These are phyloP conservation scores for Apamea epomidion DNA, from an alignment of 2,888 invertebrate species.

Conservation along the genomic window DNA sequence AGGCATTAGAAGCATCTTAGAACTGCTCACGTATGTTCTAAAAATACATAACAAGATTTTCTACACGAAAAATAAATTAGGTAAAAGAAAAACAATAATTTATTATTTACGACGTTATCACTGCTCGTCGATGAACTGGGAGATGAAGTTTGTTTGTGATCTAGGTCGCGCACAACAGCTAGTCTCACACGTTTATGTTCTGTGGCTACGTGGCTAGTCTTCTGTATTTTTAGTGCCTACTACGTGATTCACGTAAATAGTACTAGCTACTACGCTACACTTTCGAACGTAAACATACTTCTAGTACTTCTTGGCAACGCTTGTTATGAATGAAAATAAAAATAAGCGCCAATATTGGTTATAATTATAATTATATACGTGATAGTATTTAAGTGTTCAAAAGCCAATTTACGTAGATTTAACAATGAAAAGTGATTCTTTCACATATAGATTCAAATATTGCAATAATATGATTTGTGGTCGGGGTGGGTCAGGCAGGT, in stretches of 20 bases:
- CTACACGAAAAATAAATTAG: neutral
- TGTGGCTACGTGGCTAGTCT: neutral
- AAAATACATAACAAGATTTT: neutral
- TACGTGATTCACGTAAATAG: slow-evolving; percentile 40
- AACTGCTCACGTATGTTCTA: neutral
- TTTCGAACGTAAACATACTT: slow-evolving; percentile 61
- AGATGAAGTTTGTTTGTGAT: neutral
- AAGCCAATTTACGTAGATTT: neutral
- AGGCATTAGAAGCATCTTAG: neutral
- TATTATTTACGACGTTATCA: neutral
- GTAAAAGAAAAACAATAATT: neutral
- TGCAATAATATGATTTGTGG: neutral
- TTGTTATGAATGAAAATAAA: slow-evolving; percentile 61
- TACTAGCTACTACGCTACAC: slow-evolving; percentile 43
- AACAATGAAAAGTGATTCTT: neutral
- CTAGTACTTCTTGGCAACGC: slow-evolving; percentile 56
- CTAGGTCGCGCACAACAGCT: neutral
- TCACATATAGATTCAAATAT: neutral
- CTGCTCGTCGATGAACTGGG: neutral
- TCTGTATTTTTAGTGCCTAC: slow-evolving; percentile 38
- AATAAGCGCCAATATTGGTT: slow-evolving; percentile 22
- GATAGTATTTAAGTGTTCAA: neutral
- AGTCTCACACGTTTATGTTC: neutral
- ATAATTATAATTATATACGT: neutral
- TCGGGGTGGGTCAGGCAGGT: too few relatives aligned